A percentile compares a stretch with the other conserved stretches of the same genome.
These are phyloP conservation scores for Embidobia sp. DNA, from an alignment of 2,888 invertebrate genomes.

Conservation along the genomic window DNA sequence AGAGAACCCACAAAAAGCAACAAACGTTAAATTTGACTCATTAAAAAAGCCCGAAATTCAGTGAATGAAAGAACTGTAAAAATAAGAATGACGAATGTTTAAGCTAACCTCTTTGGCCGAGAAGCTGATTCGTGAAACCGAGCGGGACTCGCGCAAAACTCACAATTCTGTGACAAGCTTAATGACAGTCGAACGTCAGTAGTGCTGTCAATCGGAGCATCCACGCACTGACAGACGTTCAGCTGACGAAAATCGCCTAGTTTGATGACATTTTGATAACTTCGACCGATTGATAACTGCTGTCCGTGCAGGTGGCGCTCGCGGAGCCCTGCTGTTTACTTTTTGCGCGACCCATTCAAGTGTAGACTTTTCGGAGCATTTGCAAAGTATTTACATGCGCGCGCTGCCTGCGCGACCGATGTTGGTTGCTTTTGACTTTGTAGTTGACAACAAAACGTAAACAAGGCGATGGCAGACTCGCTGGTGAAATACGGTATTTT, in stretches of 20 bases:
- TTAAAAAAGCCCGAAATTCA: background rate
- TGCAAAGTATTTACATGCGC: no score
- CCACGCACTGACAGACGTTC: slow-evolving; percentile 9
- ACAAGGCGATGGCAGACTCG: slow-evolving; percentile 86
- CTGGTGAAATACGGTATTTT: slow-evolving; percentile 90
- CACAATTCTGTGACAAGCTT: no score
- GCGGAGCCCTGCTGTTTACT: background rate
- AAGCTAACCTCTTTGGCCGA: background rate
- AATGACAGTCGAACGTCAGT: background rate
- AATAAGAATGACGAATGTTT: slow-evolving; percentile 38
- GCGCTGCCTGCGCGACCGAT: background rate
- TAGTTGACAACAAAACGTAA: slow-evolving; percentile 32
- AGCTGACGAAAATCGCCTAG: slow-evolving; percentile 38
- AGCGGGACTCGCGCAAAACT: no score
- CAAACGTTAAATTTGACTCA: no score
- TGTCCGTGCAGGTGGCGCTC: slow-evolving; percentile 10
- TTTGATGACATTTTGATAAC: slow-evolving; percentile 57
- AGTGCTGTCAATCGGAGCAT: background rate
- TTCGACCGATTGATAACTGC: slow-evolving; percentile 21
- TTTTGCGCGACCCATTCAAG: no score
- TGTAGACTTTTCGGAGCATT: no score
- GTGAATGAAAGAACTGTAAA: background rate
- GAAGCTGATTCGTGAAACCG: background rate
- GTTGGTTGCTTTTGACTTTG: background rate
- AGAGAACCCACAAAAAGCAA: no score